Conservation (phyloP, 2,888 invertebrate genomes). For the Drosophila quasianomalipes region DNA sequence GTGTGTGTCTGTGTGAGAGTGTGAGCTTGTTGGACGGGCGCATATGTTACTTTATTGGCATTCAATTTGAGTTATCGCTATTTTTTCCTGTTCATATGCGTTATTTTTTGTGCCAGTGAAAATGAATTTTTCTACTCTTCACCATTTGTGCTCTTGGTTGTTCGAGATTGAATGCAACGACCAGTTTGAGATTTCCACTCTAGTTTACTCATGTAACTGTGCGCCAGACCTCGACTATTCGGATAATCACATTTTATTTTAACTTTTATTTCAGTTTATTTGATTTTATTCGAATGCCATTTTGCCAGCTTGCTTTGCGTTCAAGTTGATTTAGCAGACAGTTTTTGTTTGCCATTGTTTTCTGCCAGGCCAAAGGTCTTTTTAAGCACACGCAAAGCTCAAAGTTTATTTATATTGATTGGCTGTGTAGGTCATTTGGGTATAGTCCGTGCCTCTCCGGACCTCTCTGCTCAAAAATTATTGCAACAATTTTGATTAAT, state of each 20-base stretch:
- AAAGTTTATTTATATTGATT: slow-evolving; percentile 73
- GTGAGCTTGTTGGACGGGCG: slow-evolving; percentile 58
- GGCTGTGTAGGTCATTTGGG: slow-evolving; percentile 64
- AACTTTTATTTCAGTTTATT: slow-evolving; percentile 76
- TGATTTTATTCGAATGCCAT: slow-evolving; percentile 66
- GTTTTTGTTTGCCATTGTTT: slow-evolving; percentile 43
- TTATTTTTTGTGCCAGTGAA: slow-evolving; percentile 55
- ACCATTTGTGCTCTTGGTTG: slow-evolving; percentile 43
- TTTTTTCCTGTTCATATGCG: slow-evolving; percentile 79
- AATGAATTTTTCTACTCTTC: slow-evolving; percentile 72
- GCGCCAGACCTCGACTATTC: slow-evolving; percentile 22
- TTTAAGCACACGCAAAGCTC: slow-evolving; percentile 52
- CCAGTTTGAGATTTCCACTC: slow-evolving; percentile 64
- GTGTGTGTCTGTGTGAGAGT: slow-evolving; percentile 26
- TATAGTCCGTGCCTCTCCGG: slow-evolving; percentile 21
- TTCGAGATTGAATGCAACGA: slow-evolving; percentile 53
- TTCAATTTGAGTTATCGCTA: slow-evolving; percentile 84
- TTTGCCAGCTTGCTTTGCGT: slow-evolving; percentile 47
- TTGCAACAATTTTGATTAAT: slow-evolving; percentile 49
- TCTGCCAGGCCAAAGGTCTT: slow-evolving; percentile 35
- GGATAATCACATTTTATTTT: slow-evolving; percentile 75
- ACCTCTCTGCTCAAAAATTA: slow-evolving; percentile 5
- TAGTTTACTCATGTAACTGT: slow-evolving; percentile 60
- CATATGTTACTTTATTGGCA: slow-evolving; percentile 83
- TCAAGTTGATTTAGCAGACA: slow-evolving; percentile 56